Evolutionary conservation across 2,113 vertebrate species (phyloP).

Genomic region (Boulengeromyrus knoepffleri): DNA sequence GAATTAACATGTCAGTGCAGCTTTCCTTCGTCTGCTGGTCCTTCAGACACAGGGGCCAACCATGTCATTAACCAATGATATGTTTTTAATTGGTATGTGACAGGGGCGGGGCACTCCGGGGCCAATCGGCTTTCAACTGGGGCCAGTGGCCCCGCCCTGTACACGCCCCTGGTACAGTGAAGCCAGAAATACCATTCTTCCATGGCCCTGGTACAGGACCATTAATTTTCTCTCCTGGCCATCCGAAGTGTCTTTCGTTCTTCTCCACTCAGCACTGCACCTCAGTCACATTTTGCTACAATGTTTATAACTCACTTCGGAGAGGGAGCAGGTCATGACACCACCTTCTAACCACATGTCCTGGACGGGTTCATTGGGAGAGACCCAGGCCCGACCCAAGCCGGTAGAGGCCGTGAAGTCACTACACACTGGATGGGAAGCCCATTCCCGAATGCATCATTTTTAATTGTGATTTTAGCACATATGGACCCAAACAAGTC

Average conservation of each 20-base stretch:
- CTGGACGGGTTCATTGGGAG: neutral
- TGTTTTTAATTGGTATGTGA: neutral
- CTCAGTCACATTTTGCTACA: no score
- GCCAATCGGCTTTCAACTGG: neutral
- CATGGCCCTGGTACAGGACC: neutral
- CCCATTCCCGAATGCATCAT: neutral
- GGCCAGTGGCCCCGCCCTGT: neutral
- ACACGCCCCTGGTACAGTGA: neutral
- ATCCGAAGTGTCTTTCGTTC: neutral
- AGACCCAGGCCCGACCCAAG: neutral
- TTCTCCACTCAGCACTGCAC: neutral
- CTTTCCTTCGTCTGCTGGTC: neutral
- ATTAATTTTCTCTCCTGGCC: neutral
- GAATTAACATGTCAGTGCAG: neutral
- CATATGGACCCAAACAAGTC: neutral
- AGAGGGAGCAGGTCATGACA: neutral
- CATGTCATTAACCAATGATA: neutral
- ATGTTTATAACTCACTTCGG: neutral
- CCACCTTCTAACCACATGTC: neutral
- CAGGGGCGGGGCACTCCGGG: neutral
- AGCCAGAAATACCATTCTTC: neutral
- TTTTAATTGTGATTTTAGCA: neutral
- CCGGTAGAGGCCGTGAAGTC: neutral
- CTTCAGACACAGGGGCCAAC: neutral
- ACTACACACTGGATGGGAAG: neutral